Evolutionary conservation across 2,113 vertebrate genomes (phyloP).

Genomic region (Lathamus discolor): DNA sequence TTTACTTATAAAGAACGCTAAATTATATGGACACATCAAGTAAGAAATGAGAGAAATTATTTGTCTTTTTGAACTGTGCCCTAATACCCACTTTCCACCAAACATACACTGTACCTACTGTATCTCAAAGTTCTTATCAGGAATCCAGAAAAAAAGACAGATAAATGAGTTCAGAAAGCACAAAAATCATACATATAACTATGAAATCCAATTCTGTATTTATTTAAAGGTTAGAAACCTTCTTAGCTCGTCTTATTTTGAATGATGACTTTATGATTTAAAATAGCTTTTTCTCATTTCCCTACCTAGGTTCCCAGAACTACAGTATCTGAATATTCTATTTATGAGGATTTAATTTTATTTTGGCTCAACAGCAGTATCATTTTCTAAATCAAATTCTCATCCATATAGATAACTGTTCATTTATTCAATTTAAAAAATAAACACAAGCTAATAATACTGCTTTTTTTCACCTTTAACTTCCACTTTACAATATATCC

Average conservation of each 20-base stretch:
- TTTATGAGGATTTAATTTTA: slow-evolving; percentile 50
- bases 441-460: neutral
- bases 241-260: slow-evolving; percentile 30
- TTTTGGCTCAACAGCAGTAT: slow-evolving; percentile 14
- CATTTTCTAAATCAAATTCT: slow-evolving; percentile 35
- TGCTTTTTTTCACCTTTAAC: neutral
- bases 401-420: slow-evolving; percentile 20
- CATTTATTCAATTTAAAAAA: slow-evolving; percentile 13
- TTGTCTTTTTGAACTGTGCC: neutral
- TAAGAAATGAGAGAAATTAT: neutral
- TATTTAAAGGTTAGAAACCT: slow-evolving; percentile 50
- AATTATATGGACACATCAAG: neutral
- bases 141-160: neutral
- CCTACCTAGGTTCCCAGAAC: neutral
- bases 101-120: neutral
- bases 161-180: neutral
- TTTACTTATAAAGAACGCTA: neutral
- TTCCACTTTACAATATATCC: neutral
- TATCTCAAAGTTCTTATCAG: neutral
- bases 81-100: neutral
- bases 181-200: neutral
- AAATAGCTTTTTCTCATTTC: slow-evolving; percentile 55
- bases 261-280: slow-evolving; percentile 28
- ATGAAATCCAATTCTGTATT: slow-evolving; percentile 2
- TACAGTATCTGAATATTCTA: neutral